Percentiles rank a stretch among this genome's conserved stretches.
Evolutionary conservation across 1,140 invertebrate genomes (phyloP).

Genomic region (Pachyrhynchus sulphureomaculatus): DNA sequence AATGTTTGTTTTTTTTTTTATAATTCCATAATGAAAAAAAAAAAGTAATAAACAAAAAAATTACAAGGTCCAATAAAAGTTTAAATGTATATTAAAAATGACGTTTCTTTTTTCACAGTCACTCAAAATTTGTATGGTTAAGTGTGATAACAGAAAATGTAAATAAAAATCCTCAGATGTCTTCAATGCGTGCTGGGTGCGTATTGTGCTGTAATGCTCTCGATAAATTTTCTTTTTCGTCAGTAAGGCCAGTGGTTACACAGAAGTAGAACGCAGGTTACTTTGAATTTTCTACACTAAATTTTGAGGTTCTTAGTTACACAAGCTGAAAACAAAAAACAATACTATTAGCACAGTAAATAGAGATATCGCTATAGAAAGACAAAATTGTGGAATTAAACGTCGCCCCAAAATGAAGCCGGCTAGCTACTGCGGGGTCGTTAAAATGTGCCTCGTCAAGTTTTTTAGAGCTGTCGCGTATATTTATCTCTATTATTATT

Average conservation of each 20-base stretch:
- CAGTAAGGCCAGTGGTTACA: slow-evolving; percentile 51
- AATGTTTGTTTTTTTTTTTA: slow-evolving; percentile 27
- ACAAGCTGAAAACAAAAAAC: slow-evolving; percentile 66
- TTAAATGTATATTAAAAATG: slow-evolving; percentile 36
- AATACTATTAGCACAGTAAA: neutral
- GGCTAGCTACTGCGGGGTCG: too few species aligned
- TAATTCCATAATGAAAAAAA: neutral
- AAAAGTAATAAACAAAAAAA: slow-evolving; percentile 29
- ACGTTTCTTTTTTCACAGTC: slow-evolving; percentile 44
- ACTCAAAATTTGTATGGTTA: slow-evolving; percentile 48
- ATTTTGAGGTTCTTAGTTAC: slow-evolving; percentile 74
- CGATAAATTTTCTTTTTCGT: slow-evolving; percentile 56
- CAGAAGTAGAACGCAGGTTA: slow-evolving; percentile 48
- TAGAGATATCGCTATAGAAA: too few species aligned
- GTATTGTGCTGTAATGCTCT: slow-evolving; percentile 62
- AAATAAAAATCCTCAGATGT: slow-evolving; percentile 80
- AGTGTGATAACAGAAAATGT: slow-evolving; percentile 36
- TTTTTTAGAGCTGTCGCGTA: too few species aligned
- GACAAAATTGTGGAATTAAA: too few species aligned
- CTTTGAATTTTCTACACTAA: slow-evolving; percentile 62
- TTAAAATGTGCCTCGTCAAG: too few species aligned
- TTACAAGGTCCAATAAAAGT: slow-evolving; percentile 37
- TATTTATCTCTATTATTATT: too few species aligned
- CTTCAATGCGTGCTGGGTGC: slow-evolving; percentile 86
- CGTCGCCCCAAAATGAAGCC: too few species aligned